A percentile compares a stretch with the other conserved stretches of the same genome.
These are phyloP conservation scores for Ginglymostoma cirratum DNA, from an alignment of 2,113 vertebrate species.

Conservation along the genomic window DNA sequence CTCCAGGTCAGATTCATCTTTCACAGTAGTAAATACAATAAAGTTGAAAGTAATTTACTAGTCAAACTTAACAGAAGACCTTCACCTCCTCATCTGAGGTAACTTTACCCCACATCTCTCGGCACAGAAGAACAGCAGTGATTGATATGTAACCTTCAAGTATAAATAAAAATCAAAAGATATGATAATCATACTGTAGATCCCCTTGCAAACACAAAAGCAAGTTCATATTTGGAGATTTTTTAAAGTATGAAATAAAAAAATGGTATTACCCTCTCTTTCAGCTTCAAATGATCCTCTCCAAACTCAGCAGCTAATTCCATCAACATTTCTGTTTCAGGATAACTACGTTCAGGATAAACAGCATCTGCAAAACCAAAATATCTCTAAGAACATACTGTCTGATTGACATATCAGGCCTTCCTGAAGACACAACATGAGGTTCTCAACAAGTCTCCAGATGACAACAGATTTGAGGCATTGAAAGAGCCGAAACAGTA, in stretches of 20 bases:
- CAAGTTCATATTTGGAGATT: background rate
- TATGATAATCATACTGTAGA: background rate
- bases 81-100: background rate
- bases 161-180: background rate
- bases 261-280: conserved; percentile 54
- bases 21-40: background rate
- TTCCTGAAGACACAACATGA: no score
- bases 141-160: background rate
- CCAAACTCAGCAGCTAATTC: conserved; percentile 48
- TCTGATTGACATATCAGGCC: no score
- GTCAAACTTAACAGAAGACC: background rate
- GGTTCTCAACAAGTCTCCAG: no score
- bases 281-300: conserved; percentile 51
- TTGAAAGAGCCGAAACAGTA: background rate
- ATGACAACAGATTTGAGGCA: no score
- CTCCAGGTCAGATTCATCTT: background rate
- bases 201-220: background rate
- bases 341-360: conserved; percentile 44
- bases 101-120: background rate
- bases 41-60: background rate
- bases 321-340: conserved; percentile 45
- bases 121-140: background rate
- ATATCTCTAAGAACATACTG: conserved; percentile 20
- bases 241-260: background rate
- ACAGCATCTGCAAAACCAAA: conserved; percentile 42